phyloP scores from a whole-genome alignment of 2,113 vertebrate species.

The Tringa solitaria region DNA sequence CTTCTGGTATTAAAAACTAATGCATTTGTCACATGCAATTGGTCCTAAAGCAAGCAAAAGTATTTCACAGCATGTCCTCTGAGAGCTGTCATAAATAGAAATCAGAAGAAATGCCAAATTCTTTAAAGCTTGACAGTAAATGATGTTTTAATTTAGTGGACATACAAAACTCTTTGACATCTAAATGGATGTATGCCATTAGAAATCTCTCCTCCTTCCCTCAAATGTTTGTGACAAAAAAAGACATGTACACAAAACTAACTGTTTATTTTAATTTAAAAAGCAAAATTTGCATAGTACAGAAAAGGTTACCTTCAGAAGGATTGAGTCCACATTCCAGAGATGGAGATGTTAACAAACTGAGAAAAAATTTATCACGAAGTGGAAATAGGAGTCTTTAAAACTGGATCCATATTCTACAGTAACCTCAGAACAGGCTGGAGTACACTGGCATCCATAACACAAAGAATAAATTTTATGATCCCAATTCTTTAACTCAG shows the following conservation, averaged over 20 bases:
- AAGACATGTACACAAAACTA: not conserved
- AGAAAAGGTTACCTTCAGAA: not conserved
- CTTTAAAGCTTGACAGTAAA: slow-evolving; percentile 52
- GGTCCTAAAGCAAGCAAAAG: slow-evolving; percentile 47
- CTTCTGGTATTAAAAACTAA: slow-evolving; percentile 53
- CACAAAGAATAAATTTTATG: not conserved
- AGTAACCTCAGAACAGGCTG: not conserved
- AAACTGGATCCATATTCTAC: not conserved
- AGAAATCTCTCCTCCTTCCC: slow-evolving; percentile 7
- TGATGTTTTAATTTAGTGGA: slow-evolving; percentile 60
- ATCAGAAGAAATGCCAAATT: slow-evolving; percentile 49
- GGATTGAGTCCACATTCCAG: not conserved
- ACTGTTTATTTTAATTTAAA: not conserved
- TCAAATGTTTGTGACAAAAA: slow-evolving; percentile 7
- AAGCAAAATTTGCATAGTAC: not conserved
- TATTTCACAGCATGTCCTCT: slow-evolving; percentile 51
- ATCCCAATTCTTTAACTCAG: not conserved
- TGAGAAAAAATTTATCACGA: not conserved
- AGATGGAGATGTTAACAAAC: not conserved
- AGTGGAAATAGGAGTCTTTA: not conserved
- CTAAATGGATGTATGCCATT: slow-evolving; percentile 44
- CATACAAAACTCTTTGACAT: slow-evolving; percentile 53
- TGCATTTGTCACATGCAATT: slow-evolving; percentile 65
- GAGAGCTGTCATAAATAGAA: slow-evolving; percentile 65
- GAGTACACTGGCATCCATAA: not conserved